Conservation (phyloP, 2,888 invertebrate genomes). For the Arge pagana region DNA sequence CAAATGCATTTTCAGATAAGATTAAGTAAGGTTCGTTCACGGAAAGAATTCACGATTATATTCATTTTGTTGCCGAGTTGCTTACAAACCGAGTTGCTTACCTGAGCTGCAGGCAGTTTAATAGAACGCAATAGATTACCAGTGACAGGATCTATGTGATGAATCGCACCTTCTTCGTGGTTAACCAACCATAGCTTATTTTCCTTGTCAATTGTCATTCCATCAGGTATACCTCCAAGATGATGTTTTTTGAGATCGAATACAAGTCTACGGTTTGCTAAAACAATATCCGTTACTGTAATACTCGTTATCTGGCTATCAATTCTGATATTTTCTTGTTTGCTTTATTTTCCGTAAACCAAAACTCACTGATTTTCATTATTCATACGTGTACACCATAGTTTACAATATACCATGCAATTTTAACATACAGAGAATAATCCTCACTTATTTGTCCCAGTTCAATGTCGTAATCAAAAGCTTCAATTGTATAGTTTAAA, state of each 20-base stretch:
- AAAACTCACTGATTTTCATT: no score
- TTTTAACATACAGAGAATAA: no score
- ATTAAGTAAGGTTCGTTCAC: no score
- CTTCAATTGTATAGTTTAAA: slow-evolving; percentile 10
- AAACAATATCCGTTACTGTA: background rate
- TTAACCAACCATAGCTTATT: slow-evolving; percentile 15
- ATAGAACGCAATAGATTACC: slow-evolving; percentile 9
- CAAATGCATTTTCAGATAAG: background rate
- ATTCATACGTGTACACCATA: no score
- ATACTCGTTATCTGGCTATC: no score
- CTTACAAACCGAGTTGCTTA: background rate
- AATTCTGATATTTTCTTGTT: no score
- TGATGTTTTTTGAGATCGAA: slow-evolving; percentile 7
- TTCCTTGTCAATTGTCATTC: slow-evolving; percentile 14
- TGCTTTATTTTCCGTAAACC: no score
- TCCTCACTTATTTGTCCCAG: slow-evolving; percentile 3
- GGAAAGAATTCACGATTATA: background rate
- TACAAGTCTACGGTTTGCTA: slow-evolving; percentile 4
- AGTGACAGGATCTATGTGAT: slow-evolving; percentile 5
- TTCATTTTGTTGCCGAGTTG: background rate
- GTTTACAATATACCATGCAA: no score
- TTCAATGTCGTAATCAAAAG: slow-evolving; percentile 12
- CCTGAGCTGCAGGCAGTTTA: slow-evolving; percentile 8
- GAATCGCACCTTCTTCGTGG: slow-evolving; percentile 11
- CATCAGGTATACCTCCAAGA: slow-evolving; percentile 5